Evolutionary conservation across 2,113 vertebrate genomes (phyloP).

Genomic region (Chunga burmeisteri): DNA sequence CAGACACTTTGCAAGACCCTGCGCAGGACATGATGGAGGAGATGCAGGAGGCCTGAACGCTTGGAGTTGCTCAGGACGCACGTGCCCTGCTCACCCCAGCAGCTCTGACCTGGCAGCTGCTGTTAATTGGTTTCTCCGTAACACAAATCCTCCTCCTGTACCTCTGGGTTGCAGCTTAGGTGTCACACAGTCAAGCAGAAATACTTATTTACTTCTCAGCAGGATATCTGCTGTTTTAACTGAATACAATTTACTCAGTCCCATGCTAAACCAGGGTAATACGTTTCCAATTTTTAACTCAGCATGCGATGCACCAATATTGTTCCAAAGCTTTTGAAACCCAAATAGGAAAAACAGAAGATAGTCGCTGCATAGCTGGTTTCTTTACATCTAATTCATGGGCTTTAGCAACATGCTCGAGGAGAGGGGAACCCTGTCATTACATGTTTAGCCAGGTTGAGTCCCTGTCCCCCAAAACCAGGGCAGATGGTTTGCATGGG

Average conservation of each 20-base stretch:
- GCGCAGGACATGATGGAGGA: not conserved
- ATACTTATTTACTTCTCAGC: constrained; percentile 52
- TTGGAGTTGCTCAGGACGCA: not conserved
- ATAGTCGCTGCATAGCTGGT: not conserved
- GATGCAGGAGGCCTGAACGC: not conserved
- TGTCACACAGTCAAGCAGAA: constrained; percentile 18
- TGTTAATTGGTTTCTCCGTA: not conserved
- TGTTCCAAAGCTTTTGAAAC: constrained; percentile 33
- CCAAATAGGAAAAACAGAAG: not conserved
- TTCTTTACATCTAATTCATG: not conserved
- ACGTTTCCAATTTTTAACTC: constrained; percentile 57
- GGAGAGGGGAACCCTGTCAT: not conserved
- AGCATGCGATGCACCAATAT: not conserved
- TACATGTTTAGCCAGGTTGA: fast-evolving
- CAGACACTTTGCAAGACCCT: fast-evolving
- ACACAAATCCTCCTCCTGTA: not conserved
- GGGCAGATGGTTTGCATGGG: not conserved
- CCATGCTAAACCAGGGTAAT: constrained; percentile 45
- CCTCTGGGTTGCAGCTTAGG: not conserved
- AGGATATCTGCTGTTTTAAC: constrained; percentile 25
- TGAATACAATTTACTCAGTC: constrained; percentile 47
- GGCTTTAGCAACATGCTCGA: not conserved
- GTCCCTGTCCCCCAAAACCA: fast-evolving
- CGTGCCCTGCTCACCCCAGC: fast-evolving
- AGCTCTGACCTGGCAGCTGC: not conserved